Evolutionary conservation across 2,113 vertebrate species (phyloP).

Genomic region (Pyrgilauda ruficollis): DNA sequence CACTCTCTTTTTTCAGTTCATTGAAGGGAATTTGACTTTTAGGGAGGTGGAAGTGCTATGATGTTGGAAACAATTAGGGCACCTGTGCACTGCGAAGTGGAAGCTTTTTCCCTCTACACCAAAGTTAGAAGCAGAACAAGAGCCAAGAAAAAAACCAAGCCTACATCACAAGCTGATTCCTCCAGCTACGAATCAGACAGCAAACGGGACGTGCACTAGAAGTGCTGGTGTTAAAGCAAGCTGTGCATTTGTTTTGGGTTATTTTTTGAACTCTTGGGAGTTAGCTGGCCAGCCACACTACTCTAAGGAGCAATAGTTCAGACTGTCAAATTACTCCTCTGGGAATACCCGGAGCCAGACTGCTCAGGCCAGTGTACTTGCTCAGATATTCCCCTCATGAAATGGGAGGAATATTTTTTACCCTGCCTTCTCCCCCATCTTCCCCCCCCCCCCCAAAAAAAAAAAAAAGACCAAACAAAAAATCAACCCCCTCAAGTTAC

Average conservation of each 20-base stretch:
- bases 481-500: neutral
- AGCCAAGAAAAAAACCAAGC: conserved; percentile 33
- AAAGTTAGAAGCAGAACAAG: neutral
- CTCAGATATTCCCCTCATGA: neutral
- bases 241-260: conserved; percentile 45
- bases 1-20: neutral
- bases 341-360: conserved; percentile 26
- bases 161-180: neutral
- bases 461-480: neutral
- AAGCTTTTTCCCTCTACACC: neutral
- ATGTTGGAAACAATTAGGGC: neutral
- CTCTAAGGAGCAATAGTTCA: conserved; percentile 47
- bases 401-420: neutral
- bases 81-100: neutral
- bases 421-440: neutral
- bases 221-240: neutral
- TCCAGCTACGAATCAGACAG: neutral
- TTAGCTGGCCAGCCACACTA: conserved; percentile 35
- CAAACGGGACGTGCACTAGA: neutral
- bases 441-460: no score
- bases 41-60: rapidly evolving
- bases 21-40: neutral
- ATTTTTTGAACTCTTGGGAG: conserved; percentile 50
- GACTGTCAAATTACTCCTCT: conserved; percentile 31
- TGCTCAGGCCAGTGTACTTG: neutral